phyloP scores from a whole-genome alignment of 2,113 vertebrate species.

The Pteruthius melanotis region DNA sequence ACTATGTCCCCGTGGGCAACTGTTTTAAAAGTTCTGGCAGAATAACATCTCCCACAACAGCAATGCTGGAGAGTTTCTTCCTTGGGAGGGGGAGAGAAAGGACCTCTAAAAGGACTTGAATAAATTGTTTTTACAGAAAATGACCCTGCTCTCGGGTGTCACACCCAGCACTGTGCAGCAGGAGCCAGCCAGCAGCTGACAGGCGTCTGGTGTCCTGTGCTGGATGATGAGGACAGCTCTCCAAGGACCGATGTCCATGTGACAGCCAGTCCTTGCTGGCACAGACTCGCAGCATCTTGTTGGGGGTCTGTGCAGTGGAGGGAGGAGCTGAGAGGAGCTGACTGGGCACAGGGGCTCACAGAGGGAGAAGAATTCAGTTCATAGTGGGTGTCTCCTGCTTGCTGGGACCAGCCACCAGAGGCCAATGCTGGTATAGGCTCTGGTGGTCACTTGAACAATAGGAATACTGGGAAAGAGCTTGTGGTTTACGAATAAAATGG shows the following conservation, averaged over 20 bases:
- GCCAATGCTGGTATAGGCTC: neutral
- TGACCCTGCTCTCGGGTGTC: neutral
- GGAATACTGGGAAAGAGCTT: neutral
- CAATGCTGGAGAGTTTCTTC: neutral
- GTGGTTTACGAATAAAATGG: neutral
- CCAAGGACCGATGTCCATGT: rapidly evolving
- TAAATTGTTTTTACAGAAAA: neutral
- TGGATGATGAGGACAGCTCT: neutral
- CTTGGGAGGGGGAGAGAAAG: neutral
- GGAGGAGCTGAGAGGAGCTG: neutral
- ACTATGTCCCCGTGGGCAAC: neutral
- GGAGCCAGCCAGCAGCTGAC: neutral
- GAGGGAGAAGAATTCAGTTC: neutral
- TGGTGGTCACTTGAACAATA: neutral
- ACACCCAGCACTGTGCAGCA: neutral
- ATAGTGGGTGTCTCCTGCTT: neutral
- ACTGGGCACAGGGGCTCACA: neutral
- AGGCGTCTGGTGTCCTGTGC: neutral
- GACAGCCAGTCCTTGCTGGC: neutral
- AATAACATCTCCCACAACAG: neutral
- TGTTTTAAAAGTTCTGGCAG: constrained; percentile 2
- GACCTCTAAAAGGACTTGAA: neutral
- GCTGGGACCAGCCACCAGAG: neutral
- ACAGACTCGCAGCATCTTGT: neutral
- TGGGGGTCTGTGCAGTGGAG: rapidly evolving